Conservation (phyloP, 2,888 invertebrate genomes). For the Helobdella robusta region DNA sequence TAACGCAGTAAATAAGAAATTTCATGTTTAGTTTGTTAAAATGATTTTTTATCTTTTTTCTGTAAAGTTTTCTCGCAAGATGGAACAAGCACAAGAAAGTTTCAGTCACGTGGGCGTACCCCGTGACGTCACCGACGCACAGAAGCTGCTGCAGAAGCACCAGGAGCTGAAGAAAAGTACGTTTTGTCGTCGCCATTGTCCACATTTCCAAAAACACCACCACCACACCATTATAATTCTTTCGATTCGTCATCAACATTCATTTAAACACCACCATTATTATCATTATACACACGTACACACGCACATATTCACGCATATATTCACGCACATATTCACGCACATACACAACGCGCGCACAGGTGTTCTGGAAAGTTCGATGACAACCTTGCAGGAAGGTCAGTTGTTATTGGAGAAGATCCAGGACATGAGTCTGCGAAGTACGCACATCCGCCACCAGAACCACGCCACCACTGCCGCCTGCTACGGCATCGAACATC, state of each 20-base stretch:
- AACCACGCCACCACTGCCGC: slow-evolving; percentile 43
- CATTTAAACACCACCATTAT: not conserved
- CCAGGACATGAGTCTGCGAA: slow-evolving; percentile 64
- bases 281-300: not conserved
- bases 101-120: slow-evolving; percentile 63
- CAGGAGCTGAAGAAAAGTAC: slow-evolving; percentile 57
- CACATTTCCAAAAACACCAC: not conserved
- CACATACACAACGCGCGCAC: slow-evolving; percentile 14
- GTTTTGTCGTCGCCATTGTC: too few species aligned
- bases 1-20: not conserved
- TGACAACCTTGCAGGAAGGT: slow-evolving; percentile 71
- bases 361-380: slow-evolving; percentile 64
- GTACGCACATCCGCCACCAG: slow-evolving; percentile 54
- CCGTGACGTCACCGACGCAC: slow-evolving; percentile 64
- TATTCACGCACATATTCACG: not conserved
- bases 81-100: slow-evolving; percentile 61
- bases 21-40: too few species aligned
- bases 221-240: not conserved
- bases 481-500: slow-evolving; percentile 52
- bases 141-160: slow-evolving; percentile 61
- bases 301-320: not conserved
- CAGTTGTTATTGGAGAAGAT: slow-evolving; percentile 65
- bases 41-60: too few species aligned
- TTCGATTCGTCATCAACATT: not conserved
- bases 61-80: slow-evolving; percentile 62